These are phyloP conservation scores for Progne subis DNA, from an alignment of 2,113 vertebrate species.

Conservation along the genomic window DNA sequence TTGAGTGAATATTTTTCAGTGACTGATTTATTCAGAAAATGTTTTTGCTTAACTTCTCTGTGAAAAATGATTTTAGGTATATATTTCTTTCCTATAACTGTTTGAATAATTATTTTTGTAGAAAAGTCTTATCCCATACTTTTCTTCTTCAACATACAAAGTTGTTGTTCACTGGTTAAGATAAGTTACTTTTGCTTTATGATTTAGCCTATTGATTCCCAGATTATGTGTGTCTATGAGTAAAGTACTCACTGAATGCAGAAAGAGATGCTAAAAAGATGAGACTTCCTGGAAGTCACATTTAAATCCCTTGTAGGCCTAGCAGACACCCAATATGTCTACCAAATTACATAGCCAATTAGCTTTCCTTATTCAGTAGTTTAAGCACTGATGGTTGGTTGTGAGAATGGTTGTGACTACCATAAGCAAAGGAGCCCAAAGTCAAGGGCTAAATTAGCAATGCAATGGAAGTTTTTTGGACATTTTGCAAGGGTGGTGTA, in stretches of 20 bases:
- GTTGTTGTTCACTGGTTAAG: neutral
- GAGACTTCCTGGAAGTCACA: neutral
- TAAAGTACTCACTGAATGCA: neutral
- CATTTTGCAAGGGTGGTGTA: neutral
- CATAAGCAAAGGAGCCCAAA: neutral
- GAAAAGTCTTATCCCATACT: neutral
- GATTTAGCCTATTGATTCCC: neutral
- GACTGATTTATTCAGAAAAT: neutral
- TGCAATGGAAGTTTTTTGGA: neutral
- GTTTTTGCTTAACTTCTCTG: neutral
- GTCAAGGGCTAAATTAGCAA: neutral
- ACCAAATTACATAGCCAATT: neutral
- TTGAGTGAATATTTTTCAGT: slow-evolving; percentile 2
- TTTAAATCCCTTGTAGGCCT: neutral
- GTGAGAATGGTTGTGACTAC: neutral
- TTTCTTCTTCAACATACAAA: neutral
- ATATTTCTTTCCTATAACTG: neutral
- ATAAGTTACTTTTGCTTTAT: neutral
- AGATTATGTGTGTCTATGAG: neutral
- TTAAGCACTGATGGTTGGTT: neutral
- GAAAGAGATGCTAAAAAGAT: neutral
- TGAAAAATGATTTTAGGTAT: neutral
- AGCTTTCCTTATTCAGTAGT: neutral
- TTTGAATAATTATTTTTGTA: neutral
- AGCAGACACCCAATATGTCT: neutral